Percentiles rank a stretch among this genome's conserved stretches.
Conservation (phyloP, 1,140 invertebrate genomes). For the Eueides isabella region DNA sequence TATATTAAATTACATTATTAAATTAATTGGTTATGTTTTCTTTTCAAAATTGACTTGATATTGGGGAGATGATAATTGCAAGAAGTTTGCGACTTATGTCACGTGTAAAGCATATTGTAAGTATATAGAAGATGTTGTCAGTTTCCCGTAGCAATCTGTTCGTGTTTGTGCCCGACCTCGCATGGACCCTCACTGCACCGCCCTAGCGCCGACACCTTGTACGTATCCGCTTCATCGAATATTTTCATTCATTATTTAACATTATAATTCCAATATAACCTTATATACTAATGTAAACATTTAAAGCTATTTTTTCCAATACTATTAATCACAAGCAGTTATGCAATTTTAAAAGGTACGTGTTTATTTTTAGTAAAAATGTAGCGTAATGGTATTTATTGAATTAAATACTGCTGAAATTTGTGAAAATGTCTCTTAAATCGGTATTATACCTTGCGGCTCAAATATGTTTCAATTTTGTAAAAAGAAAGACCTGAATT, state of each 20-base stretch:
- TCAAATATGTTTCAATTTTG: conserved; percentile 21
- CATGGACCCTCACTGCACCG: conserved; percentile 58
- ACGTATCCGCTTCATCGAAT: conserved; percentile 24
- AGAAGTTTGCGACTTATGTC: conserved; percentile 37
- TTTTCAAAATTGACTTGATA: conserved; percentile 56
- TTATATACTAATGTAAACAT: background rate
- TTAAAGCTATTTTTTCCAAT: background rate
- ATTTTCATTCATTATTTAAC: background rate
- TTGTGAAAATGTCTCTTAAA: background rate
- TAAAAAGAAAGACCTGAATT: conserved; percentile 18
- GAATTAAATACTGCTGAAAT: background rate
- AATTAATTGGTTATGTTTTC: conserved; percentile 54
- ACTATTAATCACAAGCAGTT: background rate
- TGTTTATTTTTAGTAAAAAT: background rate
- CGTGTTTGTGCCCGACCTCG: conserved; percentile 57
- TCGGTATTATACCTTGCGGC: background rate
- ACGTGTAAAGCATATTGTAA: conserved; percentile 57
- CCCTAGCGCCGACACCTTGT: conserved; percentile 39
- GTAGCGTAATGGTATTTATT: background rate
- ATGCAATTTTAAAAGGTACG: background rate
- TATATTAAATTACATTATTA: conserved; percentile 44
- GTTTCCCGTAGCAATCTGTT: conserved; percentile 58
- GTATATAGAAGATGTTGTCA: conserved; percentile 63
- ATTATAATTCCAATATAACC: background rate
- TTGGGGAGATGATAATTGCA: conserved; percentile 59